These are phyloP conservation scores for Coreius guichenoti DNA, from an alignment of 2,797 vertebrate species.

Conservation along the genomic window DNA sequence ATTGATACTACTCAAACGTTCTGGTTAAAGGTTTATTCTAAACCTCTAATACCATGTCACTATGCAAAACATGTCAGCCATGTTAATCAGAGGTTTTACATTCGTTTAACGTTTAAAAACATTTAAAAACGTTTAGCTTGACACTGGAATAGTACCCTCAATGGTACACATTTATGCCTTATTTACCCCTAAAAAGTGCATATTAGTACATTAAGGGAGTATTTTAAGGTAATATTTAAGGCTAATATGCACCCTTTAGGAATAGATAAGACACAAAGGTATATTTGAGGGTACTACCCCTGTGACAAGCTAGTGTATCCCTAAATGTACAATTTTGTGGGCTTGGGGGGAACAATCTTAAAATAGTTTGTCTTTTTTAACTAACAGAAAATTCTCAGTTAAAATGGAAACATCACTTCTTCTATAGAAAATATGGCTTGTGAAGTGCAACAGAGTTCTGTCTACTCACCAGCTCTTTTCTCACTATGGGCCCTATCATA, in stretches of 20 bases:
- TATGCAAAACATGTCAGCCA: not conserved
- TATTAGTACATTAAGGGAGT: not conserved
- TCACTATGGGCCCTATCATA: too few species aligned
- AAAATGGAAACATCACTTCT: too few species aligned
- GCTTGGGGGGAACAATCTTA: too few species aligned
- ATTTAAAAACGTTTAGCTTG: not conserved
- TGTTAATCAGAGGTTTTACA: not conserved
- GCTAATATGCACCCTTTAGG: not conserved
- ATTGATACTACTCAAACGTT: conserved; percentile 5
- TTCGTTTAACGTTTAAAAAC: too few species aligned
- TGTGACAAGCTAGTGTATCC: not conserved
- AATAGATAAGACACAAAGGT: not conserved
- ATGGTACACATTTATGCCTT: not conserved
- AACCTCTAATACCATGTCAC: not conserved
- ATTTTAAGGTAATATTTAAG: not conserved
- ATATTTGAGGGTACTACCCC: not conserved
- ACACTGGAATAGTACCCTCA: not conserved
- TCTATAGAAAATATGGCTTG: too few species aligned
- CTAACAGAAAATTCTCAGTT: too few species aligned
- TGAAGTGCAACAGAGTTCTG: too few species aligned
- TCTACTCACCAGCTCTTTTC: too few species aligned
- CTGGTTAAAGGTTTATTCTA: not conserved
- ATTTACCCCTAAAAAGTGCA: not conserved
- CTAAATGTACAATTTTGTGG: not conserved
- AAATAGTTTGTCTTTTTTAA: too few species aligned